Evolutionary conservation across 2,797 vertebrate genomes (phyloP).

Genomic region (Poeciliopsis turneri): DNA sequence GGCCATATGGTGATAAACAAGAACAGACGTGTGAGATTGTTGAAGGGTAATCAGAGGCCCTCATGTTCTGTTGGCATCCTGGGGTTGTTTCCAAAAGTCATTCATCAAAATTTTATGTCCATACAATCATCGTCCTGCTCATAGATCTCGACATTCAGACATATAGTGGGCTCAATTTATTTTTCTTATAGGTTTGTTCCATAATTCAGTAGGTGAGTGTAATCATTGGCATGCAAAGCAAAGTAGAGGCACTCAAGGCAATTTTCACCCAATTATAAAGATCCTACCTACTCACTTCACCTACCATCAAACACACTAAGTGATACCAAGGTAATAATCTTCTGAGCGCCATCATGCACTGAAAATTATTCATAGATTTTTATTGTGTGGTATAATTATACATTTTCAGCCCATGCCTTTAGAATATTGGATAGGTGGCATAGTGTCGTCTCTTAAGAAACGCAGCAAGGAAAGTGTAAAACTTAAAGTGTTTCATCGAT

Average conservation of each 20-base stretch:
- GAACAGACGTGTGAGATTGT: constrained; percentile 37
- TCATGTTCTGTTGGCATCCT: constrained; percentile 48
- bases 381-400: constrained; percentile 70
- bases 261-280: constrained; percentile 55
- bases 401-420: constrained; percentile 54
- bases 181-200: constrained; percentile 31
- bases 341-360: constrained; percentile 34
- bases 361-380: constrained; percentile 75
- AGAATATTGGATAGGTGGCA: constrained; percentile 39
- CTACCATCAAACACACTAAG: constrained; percentile 51
- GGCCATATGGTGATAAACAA: constrained; percentile 40
- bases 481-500: constrained; percentile 1
- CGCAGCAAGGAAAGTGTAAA: constrained; percentile 26
- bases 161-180: constrained; percentile 33
- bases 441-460: constrained; percentile 36
- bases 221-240: constrained; percentile 65
- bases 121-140: constrained; percentile 37
- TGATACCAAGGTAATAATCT: constrained; percentile 55
- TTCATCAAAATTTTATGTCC: constrained; percentile 58
- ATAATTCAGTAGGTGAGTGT: constrained; percentile 15
- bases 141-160: constrained; percentile 42
- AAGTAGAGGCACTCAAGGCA: constrained; percentile 48
- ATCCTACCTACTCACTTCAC: constrained; percentile 54
- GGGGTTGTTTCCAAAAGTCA: constrained; percentile 59
- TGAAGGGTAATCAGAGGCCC: constrained; percentile 52